Base-by-base conservation (phyloP, 2,888 invertebrate species). In the Tenthredo mesomela region DNA sequence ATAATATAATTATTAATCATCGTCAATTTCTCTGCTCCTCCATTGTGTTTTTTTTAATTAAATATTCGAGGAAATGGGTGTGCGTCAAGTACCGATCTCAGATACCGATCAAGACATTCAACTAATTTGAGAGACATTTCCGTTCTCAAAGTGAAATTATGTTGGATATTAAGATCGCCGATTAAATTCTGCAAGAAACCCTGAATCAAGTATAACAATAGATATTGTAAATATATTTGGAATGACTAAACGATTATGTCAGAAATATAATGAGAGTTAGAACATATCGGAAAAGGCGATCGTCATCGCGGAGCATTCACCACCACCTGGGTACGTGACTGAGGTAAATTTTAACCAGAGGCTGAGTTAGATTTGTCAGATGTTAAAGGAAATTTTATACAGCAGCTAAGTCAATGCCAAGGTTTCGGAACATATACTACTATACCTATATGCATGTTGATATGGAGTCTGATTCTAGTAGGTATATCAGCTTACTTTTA, bases 311-410 rank as follows among this genome's bases (percentile, higher is more conserved):
- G 21, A 29, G 33, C 82, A 18, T 40, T 65, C 82, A 47, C 65
- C 29, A 15, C 43, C 82, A 78, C 65, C 61, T 29, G 65, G 65
- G 65, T 82, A 67, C 65, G 43, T 82, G 82, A 82, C 82, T 61
- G 61, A 82, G 25, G 25, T 82, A 67, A 82, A 65, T 82, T 67
- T 82, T 29, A 29, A 43, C 15, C 82, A 29, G 25, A 40, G 37
- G 25, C 65, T 33, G 29, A 40, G 65, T 33, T 15, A 54, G 82
- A 78, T 82, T 82, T 82, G 25, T 82, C 37, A 65, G 18, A 67
- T 18, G 82, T 43, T 43, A 65, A 9, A 47, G n/a, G 43, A 82
- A 82, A 40, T 61, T 47, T 80, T 40, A 82, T 61, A 43, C 25
- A 40, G 25, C 82, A 82, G 25, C 65, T 5, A 65, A 82, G 43